Base-by-base conservation (phyloP, 1,140 invertebrate genomes). In the Tyrophagus putrescentiae region DNA sequence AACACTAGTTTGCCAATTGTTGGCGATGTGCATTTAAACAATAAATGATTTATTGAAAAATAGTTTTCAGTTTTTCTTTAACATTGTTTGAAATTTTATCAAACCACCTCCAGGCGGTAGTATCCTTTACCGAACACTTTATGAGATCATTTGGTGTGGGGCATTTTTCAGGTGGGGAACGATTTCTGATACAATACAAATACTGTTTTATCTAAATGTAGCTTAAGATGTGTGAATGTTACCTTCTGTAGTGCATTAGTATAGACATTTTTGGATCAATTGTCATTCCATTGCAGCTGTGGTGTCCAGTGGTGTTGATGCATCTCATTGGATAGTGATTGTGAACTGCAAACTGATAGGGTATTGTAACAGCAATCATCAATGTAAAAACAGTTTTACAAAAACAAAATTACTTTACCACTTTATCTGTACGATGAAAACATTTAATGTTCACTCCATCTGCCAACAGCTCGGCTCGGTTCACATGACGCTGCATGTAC, bases 401-500 rank as follows among this genome's bases (percentile, higher is more conserved):
- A n/a, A n/a, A n/a, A n/a, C n/a, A n/a, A n/a, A n/a, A n/a, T n/a
- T n/a, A n/a, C n/a, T n/a, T n/a, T n/a, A n/a, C n/a, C 21, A 89
- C 87, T 61, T 84, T 78, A 65, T 87, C 83, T 6, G 87, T 84
- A 72, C 90, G 86, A 70, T 92, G 88, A 76, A 93, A 92, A 72
- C 87, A 89, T 72, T 93, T 93, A 33, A 92, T 84, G 72, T 90
- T 91, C 70, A 88, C 84, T 64, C 87, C 86, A 1, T 87, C 87
- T 72, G 88, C 89, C 1, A 87, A 91, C 71, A 88, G 90, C 68
- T 82, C 82, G 50, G 84, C 82, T 6, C 87, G 78, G 68, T 89
- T 88, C 4, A 92, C 86, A 71, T 92, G 88, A 72, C 91, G 87
- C 66, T 91, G 69, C 87, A 91, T 91, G 71, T 93, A 87, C 81